Base-by-base conservation (phyloP, 2,888 invertebrate species). In the Netelia melanura region DNA sequence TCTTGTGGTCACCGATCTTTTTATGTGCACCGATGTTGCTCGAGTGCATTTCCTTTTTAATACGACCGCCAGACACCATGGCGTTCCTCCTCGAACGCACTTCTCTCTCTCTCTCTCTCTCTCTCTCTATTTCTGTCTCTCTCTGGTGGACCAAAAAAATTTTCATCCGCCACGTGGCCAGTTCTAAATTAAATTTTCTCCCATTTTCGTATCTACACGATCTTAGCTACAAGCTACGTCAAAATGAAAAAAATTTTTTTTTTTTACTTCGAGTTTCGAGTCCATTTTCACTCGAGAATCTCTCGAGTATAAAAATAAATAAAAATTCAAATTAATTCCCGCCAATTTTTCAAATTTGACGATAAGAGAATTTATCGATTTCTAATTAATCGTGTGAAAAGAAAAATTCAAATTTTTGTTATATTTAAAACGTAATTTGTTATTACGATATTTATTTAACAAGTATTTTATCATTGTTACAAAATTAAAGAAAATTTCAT, bases 91-190 rank as follows among this genome's bases (percentile, higher is more conserved):
- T 10, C 30, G 8, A 56, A 3, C 3, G 14, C 77, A 77, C 43
- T 61, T 77, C n/a, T 65, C 64, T 65, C n/a, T 38, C 62, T 9
- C 6, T 77, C n/a, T 65, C 64, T 65, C n/a, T 38, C 62, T 9
- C 6, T 30, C 30, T 30, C 30, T 30, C 30, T 30, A 0, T 30
- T 3, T 25, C 25, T 30, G 3, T 77, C 17, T 65, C 64, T 43
- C n/a, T 38, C 6, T 65, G 9, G 2, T 65, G 65, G 44, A 8
- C n/a, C 65, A 30, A 61, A 5, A 9, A 64, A 30, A n/a, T 54
- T 25, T 25, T 30, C 11, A 9, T 44, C 9, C 23, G 77, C 83
- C 89, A 89, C 90, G 89, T 89, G 90, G 89, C 88, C 38, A 85
- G 67, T 58, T 80, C 81, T 79, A 87, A 89, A 88, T 88, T 84